Evolutionary conservation across 2,888 invertebrate species (phyloP).

Genomic region (Tetramorium bicarinatum): DNA sequence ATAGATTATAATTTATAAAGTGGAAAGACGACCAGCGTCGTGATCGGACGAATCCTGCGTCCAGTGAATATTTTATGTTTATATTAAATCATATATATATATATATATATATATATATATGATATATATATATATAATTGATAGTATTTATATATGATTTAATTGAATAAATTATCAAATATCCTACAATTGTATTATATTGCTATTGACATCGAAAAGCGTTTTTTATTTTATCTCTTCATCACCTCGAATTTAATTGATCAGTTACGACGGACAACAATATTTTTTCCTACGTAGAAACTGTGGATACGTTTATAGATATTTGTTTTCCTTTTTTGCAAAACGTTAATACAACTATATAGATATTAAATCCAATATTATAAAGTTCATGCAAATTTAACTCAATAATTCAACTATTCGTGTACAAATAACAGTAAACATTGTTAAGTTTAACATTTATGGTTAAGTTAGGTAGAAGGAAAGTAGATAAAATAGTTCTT

Average conservation of each 20-base stretch:
- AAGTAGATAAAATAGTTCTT: background rate
- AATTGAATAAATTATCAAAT: background rate
- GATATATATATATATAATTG: background rate
- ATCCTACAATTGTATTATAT: background rate
- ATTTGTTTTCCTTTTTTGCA: background rate
- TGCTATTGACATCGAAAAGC: background rate
- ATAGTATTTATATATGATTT: background rate
- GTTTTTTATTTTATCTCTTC: background rate
- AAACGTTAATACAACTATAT: background rate
- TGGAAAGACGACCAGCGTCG: constrained; percentile 78
- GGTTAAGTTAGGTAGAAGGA: background rate
- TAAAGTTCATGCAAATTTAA: background rate
- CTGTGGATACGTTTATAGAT: background rate
- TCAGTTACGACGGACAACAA: constrained; percentile 1
- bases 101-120: background rate
- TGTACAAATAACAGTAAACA: background rate
- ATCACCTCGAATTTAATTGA: background rate
- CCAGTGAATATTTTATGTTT: constrained; percentile 49
- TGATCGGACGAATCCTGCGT: constrained; percentile 77
- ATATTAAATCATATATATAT: background rate
- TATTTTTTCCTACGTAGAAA: background rate
- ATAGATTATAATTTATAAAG: constrained; percentile 32
- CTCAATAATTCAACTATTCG: background rate
- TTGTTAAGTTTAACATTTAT: constrained; percentile 6
- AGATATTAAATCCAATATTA: background rate